Conservation (phyloP, 2,113 vertebrate genomes). For the Malurus cyaneus region DNA sequence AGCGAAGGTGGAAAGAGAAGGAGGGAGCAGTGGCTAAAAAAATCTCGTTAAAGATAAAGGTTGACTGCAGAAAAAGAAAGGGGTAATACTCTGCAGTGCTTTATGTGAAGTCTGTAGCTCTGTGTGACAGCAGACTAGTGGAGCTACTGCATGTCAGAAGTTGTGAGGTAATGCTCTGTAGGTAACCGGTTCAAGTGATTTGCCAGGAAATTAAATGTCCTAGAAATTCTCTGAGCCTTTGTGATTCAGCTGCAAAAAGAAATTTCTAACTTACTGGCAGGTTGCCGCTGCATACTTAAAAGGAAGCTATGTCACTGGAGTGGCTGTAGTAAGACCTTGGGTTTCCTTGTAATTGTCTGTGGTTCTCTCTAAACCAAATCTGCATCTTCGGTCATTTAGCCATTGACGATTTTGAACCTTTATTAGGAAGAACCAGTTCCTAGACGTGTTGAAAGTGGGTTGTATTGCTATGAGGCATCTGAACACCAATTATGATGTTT, state of each 20-base stretch:
- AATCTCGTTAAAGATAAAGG: not conserved
- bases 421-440: not conserved
- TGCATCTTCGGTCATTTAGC: rapidly evolving
- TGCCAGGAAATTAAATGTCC: not conserved
- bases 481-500: not conserved
- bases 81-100: not conserved
- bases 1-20: not conserved
- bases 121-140: not conserved
- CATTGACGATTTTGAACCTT: not conserved
- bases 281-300: not conserved
- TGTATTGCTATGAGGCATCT: not conserved
- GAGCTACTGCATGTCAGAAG: not conserved
- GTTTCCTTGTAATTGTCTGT: not conserved
- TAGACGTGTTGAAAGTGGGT: not conserved
- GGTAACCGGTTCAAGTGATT: not conserved
- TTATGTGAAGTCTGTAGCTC: not conserved
- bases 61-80: not conserved
- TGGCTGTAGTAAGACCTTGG: not conserved
- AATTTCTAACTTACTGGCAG: not conserved
- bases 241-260: not conserved
- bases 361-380: not conserved
- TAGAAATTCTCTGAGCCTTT: not conserved
- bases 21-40: not conserved
- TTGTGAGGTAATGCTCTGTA: not conserved
- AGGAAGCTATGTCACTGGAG: not conserved